A percentile compares a stretch with the other conserved stretches of the same genome.
phyloP scores from a whole-genome alignment of 2,113 vertebrate species.

The Puntigrus tetrazona region DNA sequence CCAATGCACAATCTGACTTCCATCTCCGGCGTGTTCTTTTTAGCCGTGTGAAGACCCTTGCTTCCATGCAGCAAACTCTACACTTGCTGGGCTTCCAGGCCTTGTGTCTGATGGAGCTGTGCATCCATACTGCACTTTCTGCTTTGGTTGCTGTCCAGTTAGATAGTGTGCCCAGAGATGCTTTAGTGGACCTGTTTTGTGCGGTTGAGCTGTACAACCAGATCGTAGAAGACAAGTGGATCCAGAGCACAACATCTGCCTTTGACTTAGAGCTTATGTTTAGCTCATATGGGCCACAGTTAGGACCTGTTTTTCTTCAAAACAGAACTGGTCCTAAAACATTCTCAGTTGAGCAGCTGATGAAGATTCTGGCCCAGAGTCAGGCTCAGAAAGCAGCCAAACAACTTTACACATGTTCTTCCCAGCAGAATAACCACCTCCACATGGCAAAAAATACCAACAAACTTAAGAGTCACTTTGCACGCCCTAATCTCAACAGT shows the following conservation, averaged over 20 bases:
- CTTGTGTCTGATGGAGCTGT: slow-evolving; percentile 65
- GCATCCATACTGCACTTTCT: slow-evolving; percentile 58
- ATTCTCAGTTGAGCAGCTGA: slow-evolving; percentile 61
- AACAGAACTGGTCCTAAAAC: slow-evolving; percentile 44
- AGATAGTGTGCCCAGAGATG: slow-evolving; percentile 57
- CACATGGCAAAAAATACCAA: slow-evolving; percentile 6
- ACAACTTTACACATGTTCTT: slow-evolving; percentile 63
- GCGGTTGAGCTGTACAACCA: slow-evolving; percentile 67
- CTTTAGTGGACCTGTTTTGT: slow-evolving; percentile 68
- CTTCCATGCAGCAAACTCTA: slow-evolving; percentile 57
- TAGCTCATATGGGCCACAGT: neutral
- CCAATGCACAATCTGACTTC: slow-evolving; percentile 62
- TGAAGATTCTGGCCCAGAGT: slow-evolving; percentile 61
- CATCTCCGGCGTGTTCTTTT: slow-evolving; percentile 56
- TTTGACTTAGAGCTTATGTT: slow-evolving; percentile 50
- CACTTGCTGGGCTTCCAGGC: slow-evolving; percentile 63
- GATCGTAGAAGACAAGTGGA: slow-evolving; percentile 58
- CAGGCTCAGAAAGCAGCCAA: slow-evolving; percentile 61
- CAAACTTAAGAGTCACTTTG: neutral
- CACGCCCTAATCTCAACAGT: neutral
- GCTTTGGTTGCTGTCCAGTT: slow-evolving; percentile 56
- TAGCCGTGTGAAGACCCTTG: slow-evolving; percentile 47
- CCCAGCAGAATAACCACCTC: slow-evolving; percentile 52
- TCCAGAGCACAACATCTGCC: slow-evolving; percentile 46
- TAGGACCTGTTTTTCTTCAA: slow-evolving; percentile 16